phyloP scores from a whole-genome alignment of 2,113 vertebrate species.

The Dicaeum eximium region DNA sequence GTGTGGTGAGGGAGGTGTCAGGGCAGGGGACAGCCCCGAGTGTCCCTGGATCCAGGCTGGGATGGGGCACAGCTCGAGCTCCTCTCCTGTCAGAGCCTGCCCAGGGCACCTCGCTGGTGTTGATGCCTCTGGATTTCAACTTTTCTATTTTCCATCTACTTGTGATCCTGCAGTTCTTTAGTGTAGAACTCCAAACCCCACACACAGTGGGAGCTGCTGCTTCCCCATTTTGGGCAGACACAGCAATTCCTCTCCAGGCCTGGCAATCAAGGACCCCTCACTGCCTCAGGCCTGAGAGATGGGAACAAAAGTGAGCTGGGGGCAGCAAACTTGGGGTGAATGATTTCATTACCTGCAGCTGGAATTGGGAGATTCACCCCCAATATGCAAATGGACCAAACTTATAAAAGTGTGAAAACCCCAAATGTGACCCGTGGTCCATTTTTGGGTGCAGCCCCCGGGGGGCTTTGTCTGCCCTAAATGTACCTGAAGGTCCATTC shows the following conservation, averaged over 20 bases:
- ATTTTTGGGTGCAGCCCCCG: background rate
- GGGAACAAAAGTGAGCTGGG: background rate
- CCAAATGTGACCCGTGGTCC: fast-evolving
- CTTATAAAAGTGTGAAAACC: background rate
- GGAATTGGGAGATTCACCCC: fast-evolving
- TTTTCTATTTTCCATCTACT: fast-evolving
- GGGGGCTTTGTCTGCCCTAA: background rate
- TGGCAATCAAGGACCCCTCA: background rate
- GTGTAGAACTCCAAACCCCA: background rate
- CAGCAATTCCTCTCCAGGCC: background rate
- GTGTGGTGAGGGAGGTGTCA: background rate
- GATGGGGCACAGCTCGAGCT: background rate
- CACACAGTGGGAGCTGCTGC: background rate
- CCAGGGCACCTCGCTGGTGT: background rate
- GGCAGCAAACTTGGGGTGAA: background rate
- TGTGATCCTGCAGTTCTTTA: background rate
- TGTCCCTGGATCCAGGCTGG: background rate
- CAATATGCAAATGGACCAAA: background rate
- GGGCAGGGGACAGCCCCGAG: background rate
- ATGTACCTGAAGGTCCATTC: background rate
- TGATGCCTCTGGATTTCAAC: background rate
- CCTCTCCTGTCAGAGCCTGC: fast-evolving
- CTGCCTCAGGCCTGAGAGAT: background rate
- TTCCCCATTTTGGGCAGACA: background rate
- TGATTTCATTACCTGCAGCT: background rate